phyloP scores from a whole-genome alignment of 2,113 vertebrate genomes.

The Clarias gariepinus region DNA sequence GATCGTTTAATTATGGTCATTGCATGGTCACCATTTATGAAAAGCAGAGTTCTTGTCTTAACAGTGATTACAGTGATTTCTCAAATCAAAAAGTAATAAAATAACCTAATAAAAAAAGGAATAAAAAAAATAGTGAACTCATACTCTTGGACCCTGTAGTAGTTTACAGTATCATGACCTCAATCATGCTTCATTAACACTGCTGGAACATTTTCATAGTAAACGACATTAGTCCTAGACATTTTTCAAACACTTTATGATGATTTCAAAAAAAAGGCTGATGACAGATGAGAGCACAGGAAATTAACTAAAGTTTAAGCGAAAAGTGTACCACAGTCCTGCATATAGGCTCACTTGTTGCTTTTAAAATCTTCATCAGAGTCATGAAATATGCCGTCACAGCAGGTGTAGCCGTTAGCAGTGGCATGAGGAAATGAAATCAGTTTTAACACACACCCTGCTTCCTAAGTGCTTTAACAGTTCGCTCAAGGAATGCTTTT shows the following conservation, averaged over 20 bases:
- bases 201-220: neutral
- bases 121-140: neutral
- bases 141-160: neutral
- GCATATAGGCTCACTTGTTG: neutral
- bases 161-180: neutral
- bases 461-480: constrained; percentile 39
- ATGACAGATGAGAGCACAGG: neutral
- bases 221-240: neutral
- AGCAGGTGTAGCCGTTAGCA: constrained; percentile 31
- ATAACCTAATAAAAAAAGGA: too few relatives aligned
- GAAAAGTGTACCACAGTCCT: neutral
- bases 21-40: neutral
- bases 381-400: constrained; percentile 1
- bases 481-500: constrained; percentile 40
- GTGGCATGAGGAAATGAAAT: constrained; percentile 49
- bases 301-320: neutral
- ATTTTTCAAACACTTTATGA: neutral
- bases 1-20: constrained; percentile 3
- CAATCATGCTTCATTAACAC: neutral
- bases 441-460: constrained; percentile 23
- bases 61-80: neutral
- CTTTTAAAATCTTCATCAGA: constrained; percentile 26
- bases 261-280: neutral
- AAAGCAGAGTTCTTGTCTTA: neutral
- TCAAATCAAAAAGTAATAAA: too few relatives aligned